Percentiles rank a stretch among this genome's conserved stretches.
Evolutionary conservation across 2,888 invertebrate genomes (phyloP).

Genomic region (Ligdia adustata): DNA sequence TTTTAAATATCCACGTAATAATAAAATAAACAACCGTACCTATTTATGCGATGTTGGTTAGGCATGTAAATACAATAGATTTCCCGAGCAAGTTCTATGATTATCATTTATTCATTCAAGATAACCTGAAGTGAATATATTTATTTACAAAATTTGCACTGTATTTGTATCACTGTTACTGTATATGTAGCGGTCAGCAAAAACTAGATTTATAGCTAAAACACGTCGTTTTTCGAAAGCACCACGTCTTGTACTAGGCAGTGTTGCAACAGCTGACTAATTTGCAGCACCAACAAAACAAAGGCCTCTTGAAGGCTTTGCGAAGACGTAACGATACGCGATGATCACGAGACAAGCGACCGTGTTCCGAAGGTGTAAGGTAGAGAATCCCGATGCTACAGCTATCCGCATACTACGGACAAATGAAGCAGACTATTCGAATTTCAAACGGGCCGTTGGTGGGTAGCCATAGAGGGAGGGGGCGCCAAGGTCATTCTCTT

Average conservation of each 20-base stretch:
- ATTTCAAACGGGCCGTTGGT: slow-evolving; percentile 63
- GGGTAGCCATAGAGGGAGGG: slow-evolving; percentile 54
- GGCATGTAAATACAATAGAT: too few relatives aligned
- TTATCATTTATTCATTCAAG: too few relatives aligned
- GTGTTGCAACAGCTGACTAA: slow-evolving; percentile 76
- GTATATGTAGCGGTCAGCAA: background rate
- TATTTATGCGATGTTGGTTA: too few relatives aligned
- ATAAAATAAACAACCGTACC: background rate
- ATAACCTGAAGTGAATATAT: slow-evolving; percentile 11
- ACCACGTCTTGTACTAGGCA: slow-evolving; percentile 65
- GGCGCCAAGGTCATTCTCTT: slow-evolving; percentile 73
- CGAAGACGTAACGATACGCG: slow-evolving; percentile 45
- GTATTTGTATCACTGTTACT: slow-evolving; percentile 8
- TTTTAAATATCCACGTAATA: too few relatives aligned
- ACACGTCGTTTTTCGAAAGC: slow-evolving; percentile 61
- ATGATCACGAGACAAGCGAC: slow-evolving; percentile 50
- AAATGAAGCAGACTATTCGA: slow-evolving; percentile 72
- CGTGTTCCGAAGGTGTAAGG: slow-evolving; percentile 53
- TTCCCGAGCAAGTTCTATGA: too few relatives aligned
- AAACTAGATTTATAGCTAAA: slow-evolving; percentile 20
- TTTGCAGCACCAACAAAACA: slow-evolving; percentile 74
- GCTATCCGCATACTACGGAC: slow-evolving; percentile 70
- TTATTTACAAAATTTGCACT: background rate
- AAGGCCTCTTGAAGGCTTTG: slow-evolving; percentile 42
- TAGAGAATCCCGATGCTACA: slow-evolving; percentile 44